These are phyloP conservation scores for Cyphomyrmex costatus DNA, from an alignment of 1,140 invertebrate genomes.

Conservation along the genomic window DNA sequence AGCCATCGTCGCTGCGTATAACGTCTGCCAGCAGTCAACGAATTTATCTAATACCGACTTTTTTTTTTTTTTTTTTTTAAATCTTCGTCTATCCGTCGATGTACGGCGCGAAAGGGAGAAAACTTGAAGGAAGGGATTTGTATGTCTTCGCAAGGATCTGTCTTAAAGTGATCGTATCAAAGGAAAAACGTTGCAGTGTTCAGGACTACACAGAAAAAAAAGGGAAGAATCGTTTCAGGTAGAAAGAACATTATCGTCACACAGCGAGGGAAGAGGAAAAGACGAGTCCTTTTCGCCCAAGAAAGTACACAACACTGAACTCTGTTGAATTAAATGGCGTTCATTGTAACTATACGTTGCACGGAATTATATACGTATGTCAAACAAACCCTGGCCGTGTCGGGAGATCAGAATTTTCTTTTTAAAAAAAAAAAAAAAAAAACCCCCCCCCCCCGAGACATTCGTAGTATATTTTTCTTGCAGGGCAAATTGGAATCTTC, in stretches of 20 bases:
- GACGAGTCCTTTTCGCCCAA: slow-evolving; percentile 19
- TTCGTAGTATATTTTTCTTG: neutral
- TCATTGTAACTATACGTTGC: slow-evolving; percentile 1
- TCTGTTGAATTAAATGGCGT: slow-evolving; percentile 6
- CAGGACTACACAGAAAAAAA: too few species aligned
- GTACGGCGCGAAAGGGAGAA: neutral
- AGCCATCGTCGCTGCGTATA: neutral
- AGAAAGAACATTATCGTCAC: neutral
- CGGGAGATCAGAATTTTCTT: neutral
- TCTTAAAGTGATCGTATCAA: neutral
- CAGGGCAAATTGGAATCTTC: neutral
- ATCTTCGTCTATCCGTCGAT: neutral
- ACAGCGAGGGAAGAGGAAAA: neutral
- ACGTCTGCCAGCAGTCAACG: neutral
- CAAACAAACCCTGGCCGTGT: too few species aligned
- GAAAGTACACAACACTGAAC: neutral
- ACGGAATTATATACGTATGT: neutral
- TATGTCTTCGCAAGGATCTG: neutral
- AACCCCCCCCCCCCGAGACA: too few species aligned
- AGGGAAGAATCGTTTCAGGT: too few species aligned
- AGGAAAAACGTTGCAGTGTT: neutral
- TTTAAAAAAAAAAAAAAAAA: too few species aligned
- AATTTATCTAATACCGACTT: slow-evolving; percentile 21
- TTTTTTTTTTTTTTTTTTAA: slow-evolving; percentile 11
- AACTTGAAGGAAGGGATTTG: neutral